phyloP scores from a whole-genome alignment of 2,797 vertebrate species.

The Strix occidentalis region DNA sequence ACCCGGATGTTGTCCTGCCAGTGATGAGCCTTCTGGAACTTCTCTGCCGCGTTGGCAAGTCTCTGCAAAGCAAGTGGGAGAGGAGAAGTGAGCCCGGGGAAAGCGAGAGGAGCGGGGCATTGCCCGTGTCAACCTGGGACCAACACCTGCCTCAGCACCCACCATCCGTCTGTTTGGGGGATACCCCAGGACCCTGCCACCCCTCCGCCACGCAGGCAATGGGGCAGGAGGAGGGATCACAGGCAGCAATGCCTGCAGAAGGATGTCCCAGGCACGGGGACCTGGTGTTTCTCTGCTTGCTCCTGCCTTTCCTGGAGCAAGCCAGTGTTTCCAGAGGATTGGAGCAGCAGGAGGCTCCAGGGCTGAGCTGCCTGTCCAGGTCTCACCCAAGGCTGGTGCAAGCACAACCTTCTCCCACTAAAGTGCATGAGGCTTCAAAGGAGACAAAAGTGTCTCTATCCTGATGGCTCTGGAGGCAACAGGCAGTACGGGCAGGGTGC shows the following conservation, averaged over 20 bases:
- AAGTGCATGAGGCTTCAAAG: neutral
- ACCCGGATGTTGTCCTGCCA: slow-evolving; percentile 97
- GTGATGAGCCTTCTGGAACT: slow-evolving; percentile 90
- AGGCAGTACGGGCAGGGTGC: neutral
- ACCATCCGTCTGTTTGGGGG: neutral
- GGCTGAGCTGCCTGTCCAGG: neutral
- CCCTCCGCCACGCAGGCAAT: neutral
- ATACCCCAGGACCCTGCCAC: neutral
- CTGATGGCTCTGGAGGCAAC: neutral
- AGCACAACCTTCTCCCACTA: neutral
- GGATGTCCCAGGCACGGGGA: fast-evolving
- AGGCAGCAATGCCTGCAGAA: neutral
- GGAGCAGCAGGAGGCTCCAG: neutral
- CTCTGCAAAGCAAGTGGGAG: slow-evolving; percentile 78
- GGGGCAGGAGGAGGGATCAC: neutral
- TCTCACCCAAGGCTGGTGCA: neutral
- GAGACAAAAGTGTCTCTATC: neutral
- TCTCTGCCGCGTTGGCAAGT: slow-evolving; percentile 90
- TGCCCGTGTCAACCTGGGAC: neutral
- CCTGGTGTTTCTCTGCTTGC: neutral
- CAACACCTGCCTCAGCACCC: fast-evolving
- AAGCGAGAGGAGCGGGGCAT: neutral
- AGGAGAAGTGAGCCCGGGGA: neutral
- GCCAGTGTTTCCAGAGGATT: fast-evolving
- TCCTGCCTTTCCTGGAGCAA: neutral